Percentiles rank a stretch among this genome's conserved stretches.
phyloP scores from a whole-genome alignment of 2,113 vertebrate genomes.

The Propithecus coquereli region DNA sequence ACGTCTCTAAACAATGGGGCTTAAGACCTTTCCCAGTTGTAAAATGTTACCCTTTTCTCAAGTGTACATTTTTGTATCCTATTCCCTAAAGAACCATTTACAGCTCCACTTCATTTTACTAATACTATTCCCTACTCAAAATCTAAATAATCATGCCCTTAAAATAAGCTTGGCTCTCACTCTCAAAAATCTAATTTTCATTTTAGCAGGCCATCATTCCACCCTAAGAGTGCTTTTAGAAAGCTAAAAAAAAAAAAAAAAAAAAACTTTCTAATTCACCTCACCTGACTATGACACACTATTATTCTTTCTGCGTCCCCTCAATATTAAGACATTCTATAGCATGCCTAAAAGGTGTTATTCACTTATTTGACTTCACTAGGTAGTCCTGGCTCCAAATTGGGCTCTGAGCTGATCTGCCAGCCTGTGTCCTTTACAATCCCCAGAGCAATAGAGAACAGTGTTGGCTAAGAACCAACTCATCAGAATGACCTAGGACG shows the following conservation, averaged over 20 bases:
- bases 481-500: not conserved
- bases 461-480: not conserved
- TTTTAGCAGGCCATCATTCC: not conserved
- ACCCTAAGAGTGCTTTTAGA: not conserved
- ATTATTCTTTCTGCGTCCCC: not conserved
- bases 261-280: not conserved
- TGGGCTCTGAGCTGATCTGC: not conserved
- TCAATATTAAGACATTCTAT: not conserved
- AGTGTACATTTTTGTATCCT: constrained; percentile 3
- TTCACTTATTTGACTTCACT: not conserved
- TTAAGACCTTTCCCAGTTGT: not conserved
- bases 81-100: not conserved
- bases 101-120: not conserved
- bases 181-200: constrained; percentile 9
- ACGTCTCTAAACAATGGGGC: not conserved
- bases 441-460: not conserved
- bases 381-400: not conserved
- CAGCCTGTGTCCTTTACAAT: not conserved
- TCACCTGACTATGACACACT: not conserved
- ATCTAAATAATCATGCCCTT: not conserved
- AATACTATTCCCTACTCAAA: not conserved
- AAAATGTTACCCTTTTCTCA: not conserved
- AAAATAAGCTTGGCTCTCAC: not conserved
- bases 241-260: not conserved
- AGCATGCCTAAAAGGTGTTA: not conserved